A percentile compares a stretch with the other conserved stretches of the same genome.
phyloP scores from a whole-genome alignment of 2,113 vertebrate genomes.

The Origma solitaria region DNA sequence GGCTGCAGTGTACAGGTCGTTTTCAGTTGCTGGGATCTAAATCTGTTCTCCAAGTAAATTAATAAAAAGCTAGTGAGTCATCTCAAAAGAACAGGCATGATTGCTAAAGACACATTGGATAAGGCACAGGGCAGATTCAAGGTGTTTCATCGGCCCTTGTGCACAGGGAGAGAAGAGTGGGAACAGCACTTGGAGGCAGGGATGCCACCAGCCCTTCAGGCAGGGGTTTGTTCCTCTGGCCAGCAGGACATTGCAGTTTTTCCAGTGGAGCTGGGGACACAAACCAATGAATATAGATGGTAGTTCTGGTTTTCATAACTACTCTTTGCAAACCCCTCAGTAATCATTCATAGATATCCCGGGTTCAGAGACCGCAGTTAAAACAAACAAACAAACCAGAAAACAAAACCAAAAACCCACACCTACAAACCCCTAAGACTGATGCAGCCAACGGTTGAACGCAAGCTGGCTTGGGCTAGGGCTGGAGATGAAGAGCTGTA shows the following conservation, averaged over 20 bases:
- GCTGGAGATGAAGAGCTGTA: not conserved
- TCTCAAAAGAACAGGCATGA: not conserved
- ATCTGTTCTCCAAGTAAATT: not conserved
- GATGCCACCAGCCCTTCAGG: rapidly evolving
- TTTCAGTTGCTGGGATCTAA: not conserved
- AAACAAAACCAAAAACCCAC: not conserved
- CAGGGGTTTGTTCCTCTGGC: not conserved
- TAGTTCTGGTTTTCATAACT: not conserved
- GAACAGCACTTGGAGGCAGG: not conserved
- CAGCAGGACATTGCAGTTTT: not conserved
- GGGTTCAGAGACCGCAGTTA: not conserved
- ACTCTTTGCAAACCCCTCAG: not conserved
- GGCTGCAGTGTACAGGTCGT: not conserved
- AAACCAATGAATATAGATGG: not conserved
- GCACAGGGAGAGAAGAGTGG: not conserved
- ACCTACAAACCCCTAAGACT: not conserved
- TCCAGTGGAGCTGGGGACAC: not conserved
- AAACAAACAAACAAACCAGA: not conserved
- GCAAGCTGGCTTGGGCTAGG: not conserved
- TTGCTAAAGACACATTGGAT: not conserved
- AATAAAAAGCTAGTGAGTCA: not conserved
- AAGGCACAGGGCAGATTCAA: not conserved
- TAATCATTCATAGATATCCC: not conserved
- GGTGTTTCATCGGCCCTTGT: not conserved
- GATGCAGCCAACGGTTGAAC: not conserved